Percentiles rank a stretch among this genome's conserved stretches.
Conservation (phyloP, 2,888 invertebrate species). For the Chrysomela aeneicollis region DNA sequence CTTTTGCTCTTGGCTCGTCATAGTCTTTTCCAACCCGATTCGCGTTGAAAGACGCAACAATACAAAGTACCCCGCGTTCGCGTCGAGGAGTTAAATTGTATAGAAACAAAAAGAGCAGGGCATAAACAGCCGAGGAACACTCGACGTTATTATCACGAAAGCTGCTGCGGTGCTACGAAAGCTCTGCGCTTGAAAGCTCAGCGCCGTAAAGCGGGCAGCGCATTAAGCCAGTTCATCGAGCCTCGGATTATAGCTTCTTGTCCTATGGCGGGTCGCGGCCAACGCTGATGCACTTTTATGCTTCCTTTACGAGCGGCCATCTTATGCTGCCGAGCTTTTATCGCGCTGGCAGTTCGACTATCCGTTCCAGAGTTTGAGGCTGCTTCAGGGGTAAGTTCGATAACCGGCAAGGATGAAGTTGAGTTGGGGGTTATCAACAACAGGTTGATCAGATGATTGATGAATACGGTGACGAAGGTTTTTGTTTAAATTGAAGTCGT, state of each 20-base stretch:
- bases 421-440: not conserved
- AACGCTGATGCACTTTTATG: conserved; percentile 56
- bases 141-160: conserved; percentile 57
- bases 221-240: conserved; percentile 58
- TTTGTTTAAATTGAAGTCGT: no score
- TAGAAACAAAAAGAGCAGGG: conserved; percentile 48
- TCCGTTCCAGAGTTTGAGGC: conserved; percentile 34
- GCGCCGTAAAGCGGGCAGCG: conserved; percentile 56
- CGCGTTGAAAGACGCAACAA: conserved; percentile 26
- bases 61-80: conserved; percentile 36
- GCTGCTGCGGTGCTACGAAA: conserved; percentile 56
- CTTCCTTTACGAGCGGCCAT: conserved; percentile 58
- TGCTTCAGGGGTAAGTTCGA: conserved; percentile 38
- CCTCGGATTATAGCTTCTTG: conserved; percentile 57
- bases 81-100: conserved; percentile 44
- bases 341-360: conserved; percentile 42
- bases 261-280: conserved; percentile 55
- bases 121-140: conserved; percentile 56
- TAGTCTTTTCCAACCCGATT: conserved; percentile 1
- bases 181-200: conserved; percentile 56
- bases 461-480: not conserved
- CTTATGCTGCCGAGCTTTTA: conserved; percentile 50
- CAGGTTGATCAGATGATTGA: not conserved
- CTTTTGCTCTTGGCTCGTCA: not conserved
- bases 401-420: conserved; percentile 36